phyloP scores from a whole-genome alignment of 2,797 vertebrate genomes.

The Argya squamiceps region DNA sequence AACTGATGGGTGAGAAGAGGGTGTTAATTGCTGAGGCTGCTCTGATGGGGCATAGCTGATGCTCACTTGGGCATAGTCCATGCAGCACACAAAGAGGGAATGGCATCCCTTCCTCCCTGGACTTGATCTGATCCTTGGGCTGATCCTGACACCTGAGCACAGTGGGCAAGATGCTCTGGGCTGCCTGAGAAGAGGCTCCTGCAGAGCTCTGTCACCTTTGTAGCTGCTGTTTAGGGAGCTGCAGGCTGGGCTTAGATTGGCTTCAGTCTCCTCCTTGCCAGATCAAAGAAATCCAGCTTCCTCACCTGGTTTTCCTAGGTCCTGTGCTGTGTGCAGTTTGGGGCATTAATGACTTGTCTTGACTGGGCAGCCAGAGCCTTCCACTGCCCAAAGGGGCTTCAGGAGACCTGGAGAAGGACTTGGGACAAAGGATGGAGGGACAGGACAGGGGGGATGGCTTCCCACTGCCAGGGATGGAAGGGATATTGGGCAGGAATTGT shows the following conservation, averaged over 20 bases:
- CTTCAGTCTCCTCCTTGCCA: background rate
- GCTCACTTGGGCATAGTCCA: background rate
- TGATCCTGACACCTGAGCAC: background rate
- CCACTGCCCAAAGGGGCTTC: background rate
- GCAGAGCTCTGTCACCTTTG: background rate
- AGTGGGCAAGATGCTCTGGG: accelerated
- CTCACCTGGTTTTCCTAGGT: background rate
- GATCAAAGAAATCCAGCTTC: accelerated
- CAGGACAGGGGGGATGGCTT: background rate
- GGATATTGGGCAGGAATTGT: background rate
- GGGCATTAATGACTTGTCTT: background rate
- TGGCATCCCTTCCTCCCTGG: background rate
- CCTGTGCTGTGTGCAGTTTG: background rate
- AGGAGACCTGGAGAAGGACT: background rate
- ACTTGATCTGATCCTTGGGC: accelerated
- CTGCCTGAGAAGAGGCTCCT: background rate
- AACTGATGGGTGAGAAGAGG: background rate
- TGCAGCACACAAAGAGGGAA: background rate
- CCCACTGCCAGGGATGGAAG: accelerated
- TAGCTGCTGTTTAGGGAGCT: background rate
- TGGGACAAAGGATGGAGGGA: background rate
- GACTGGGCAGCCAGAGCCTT: background rate
- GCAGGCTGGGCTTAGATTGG: background rate
- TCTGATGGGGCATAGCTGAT: background rate
- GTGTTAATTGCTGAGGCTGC: background rate